Conservation (phyloP, 1,140 invertebrate species). For the Acromyrmex echinatior region DNA sequence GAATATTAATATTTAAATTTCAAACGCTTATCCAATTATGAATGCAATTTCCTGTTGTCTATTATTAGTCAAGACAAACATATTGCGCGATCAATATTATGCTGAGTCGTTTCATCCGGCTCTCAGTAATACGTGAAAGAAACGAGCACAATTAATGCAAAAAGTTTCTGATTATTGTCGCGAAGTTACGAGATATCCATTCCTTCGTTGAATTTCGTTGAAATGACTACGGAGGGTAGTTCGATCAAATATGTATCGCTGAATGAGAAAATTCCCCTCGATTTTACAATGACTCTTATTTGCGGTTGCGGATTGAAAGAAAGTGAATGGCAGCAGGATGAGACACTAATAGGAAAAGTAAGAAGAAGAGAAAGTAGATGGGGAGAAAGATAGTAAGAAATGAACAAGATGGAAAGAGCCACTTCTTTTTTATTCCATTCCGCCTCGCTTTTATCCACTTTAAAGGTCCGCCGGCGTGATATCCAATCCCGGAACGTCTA, state of each 20-base stretch:
- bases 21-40: conserved; percentile 6
- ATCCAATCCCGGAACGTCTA: conserved; percentile 80
- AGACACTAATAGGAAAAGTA: conserved; percentile 42
- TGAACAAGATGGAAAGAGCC: conserved; percentile 59
- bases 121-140: background rate
- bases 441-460: conserved; percentile 78
- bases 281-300: conserved; percentile 67
- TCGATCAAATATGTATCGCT: conserved; percentile 58
- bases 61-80: conserved; percentile 18
- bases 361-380: background rate
- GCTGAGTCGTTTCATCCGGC: background rate
- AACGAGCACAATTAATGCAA: background rate
- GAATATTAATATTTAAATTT: conserved; percentile 13
- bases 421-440: conserved; percentile 71
- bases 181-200: conserved; percentile 17
- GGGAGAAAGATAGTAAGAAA: conserved; percentile 35
- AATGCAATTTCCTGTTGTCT: conserved; percentile 16
- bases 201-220: conserved; percentile 27
- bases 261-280: conserved; percentile 46
- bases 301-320: conserved; percentile 62
- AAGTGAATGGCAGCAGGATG: conserved; percentile 38
- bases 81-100: conserved; percentile 14
- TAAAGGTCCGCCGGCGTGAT: conserved; percentile 79
- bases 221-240: conserved; percentile 28
- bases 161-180: conserved; percentile 45